Conservation (phyloP, 2,888 invertebrate species). For the Ophion ventricosus region DNA sequence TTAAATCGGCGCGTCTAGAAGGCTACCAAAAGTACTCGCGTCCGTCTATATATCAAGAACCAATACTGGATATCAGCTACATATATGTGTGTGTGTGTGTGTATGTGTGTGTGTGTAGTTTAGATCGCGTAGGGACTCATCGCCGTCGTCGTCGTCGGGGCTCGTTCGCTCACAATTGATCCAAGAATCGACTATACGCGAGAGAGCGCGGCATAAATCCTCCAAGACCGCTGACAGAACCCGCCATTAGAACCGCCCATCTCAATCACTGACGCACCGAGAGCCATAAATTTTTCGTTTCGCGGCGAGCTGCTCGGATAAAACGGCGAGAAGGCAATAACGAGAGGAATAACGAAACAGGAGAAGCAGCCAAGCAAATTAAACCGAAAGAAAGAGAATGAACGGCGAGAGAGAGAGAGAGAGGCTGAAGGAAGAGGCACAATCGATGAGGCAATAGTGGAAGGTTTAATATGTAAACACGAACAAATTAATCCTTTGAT, state of each 20-base stretch:
- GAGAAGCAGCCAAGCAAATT: slow-evolving; percentile 41
- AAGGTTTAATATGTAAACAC: slow-evolving; percentile 25
- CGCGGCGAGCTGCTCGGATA: slow-evolving; percentile 53
- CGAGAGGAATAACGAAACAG: slow-evolving; percentile 43
- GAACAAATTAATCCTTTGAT: slow-evolving; percentile 26
- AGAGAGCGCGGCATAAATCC: slow-evolving; percentile 44
- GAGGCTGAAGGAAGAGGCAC: not conserved
- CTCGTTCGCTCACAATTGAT: slow-evolving; percentile 48
- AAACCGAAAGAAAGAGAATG: slow-evolving; percentile 15
- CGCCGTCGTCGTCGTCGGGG: slow-evolving; percentile 15
- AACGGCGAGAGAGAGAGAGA: slow-evolving; percentile 4
- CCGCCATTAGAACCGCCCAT: slow-evolving; percentile 78
- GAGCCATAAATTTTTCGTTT: slow-evolving; percentile 76
- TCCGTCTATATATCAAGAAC: not conserved
- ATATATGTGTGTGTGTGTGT: not conserved
- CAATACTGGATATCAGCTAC: not conserved
- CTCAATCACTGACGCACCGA: slow-evolving; percentile 77
- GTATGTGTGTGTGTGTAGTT: not conserved
- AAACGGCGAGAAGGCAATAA: slow-evolving; percentile 52
- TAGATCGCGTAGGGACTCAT: slow-evolving; percentile 36
- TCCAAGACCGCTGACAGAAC: slow-evolving; percentile 73
- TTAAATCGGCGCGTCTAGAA: not conserved
- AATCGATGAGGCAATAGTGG: slow-evolving; percentile 16
- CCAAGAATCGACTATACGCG: slow-evolving; percentile 38
- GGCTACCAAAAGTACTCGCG: slow-evolving; percentile 1